Evolutionary conservation across 2,888 invertebrate species (phyloP).

Genomic region (Hydroisotoma schaefferi): DNA sequence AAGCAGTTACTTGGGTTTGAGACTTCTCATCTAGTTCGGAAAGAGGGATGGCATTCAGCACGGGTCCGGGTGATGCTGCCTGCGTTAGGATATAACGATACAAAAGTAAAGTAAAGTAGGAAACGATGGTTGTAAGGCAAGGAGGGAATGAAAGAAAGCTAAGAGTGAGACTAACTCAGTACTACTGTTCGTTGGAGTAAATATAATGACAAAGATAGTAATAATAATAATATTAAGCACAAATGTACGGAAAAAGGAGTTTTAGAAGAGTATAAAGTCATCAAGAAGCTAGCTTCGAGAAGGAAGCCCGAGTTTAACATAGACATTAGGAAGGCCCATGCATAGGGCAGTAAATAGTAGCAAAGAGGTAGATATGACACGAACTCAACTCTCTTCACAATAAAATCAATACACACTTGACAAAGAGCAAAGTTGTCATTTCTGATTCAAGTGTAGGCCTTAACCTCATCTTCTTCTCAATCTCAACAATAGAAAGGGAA

Average conservation of each 20-base stretch:
- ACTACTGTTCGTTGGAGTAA: too few relatives aligned
- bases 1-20: constrained; percentile 34
- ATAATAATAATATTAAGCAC: too few relatives aligned
- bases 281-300: too few relatives aligned
- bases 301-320: too few relatives aligned
- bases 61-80: constrained; percentile 37
- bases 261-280: too few relatives aligned
- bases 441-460: neutral
- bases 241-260: neutral
- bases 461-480: neutral
- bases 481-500: neutral
- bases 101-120: neutral
- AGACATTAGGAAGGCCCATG: too few relatives aligned
- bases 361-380: constrained; percentile 19
- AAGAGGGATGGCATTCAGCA: constrained; percentile 35
- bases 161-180: too few relatives aligned
- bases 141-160: too few relatives aligned
- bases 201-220: too few relatives aligned
- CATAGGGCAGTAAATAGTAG: neutral
- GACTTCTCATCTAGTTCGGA: constrained; percentile 35
- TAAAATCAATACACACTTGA: constrained; percentile 11
- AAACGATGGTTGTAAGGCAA: neutral
- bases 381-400: constrained; percentile 12
- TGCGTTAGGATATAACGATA: constrained; percentile 11
- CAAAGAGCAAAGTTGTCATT: constrained; percentile 11